Conservation (phyloP, 1,140 invertebrate genomes). For the Drosophila fuyamai region DNA sequence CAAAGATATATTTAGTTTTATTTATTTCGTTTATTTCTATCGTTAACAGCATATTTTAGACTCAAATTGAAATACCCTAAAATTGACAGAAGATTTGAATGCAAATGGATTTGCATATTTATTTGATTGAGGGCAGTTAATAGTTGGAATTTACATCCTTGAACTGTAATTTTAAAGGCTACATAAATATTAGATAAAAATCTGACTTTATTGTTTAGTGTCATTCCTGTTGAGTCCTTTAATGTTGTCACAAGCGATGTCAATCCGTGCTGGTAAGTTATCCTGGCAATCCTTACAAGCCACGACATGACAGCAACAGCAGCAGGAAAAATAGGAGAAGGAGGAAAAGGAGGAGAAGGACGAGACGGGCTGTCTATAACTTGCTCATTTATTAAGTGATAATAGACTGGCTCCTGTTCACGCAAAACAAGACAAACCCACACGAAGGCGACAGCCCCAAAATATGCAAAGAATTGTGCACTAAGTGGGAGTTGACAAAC, state of each 20-base stretch:
- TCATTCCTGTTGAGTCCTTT: not conserved
- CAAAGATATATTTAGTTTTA: too few relatives aligned
- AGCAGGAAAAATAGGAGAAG: not conserved
- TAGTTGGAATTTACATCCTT: not conserved
- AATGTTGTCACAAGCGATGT: slow-evolving; percentile 13
- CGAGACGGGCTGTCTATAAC: slow-evolving; percentile 35
- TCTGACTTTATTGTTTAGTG: not conserved
- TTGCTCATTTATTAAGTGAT: slow-evolving; percentile 72
- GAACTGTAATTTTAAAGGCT: not conserved
- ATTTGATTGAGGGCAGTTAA: too few relatives aligned
- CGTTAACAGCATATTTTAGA: too few relatives aligned
- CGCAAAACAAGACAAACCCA: slow-evolving; percentile 43
- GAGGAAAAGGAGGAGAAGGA: too few relatives aligned
- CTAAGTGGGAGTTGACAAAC: slow-evolving; percentile 41
- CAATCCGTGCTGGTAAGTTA: slow-evolving; percentile 28
- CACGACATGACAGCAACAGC: slow-evolving; percentile 19
- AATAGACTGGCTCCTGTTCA: slow-evolving; percentile 49
- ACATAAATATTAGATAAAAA: not conserved
- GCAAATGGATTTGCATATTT: too few relatives aligned
- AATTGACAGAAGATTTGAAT: too few relatives aligned
- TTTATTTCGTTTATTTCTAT: too few relatives aligned
- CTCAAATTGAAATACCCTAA: too few relatives aligned
- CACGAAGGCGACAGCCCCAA: slow-evolving; percentile 31
- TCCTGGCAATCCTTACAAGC: slow-evolving; percentile 15
- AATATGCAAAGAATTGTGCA: slow-evolving; percentile 72